Evolutionary conservation across 1,140 invertebrate genomes (phyloP).

Genomic region (Ceratina calcarata): DNA sequence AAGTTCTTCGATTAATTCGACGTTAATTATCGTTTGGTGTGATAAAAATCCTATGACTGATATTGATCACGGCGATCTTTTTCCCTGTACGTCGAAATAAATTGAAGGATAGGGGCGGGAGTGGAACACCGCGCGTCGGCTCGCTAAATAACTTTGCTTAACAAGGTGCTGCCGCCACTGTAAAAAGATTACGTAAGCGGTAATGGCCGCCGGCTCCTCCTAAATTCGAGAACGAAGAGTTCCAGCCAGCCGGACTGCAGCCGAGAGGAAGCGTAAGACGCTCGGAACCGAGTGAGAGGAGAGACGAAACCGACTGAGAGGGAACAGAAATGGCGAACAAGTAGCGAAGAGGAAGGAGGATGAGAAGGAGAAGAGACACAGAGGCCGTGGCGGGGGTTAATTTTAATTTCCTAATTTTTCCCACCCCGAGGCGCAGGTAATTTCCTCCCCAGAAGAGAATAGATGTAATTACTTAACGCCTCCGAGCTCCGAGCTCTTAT

Average conservation of each 20-base stretch:
- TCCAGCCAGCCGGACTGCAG: conserved; percentile 45
- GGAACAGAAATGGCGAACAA: conserved; percentile 22
- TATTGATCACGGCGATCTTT: too few species aligned
- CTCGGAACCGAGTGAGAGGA: background rate
- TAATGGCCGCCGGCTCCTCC: conserved; percentile 70
- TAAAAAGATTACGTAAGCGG: conserved; percentile 69
- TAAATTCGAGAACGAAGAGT: conserved; percentile 69
- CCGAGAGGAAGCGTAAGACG: background rate
- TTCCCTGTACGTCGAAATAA: conserved; percentile 30
- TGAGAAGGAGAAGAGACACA: conserved; percentile 35
- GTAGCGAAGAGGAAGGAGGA: background rate
- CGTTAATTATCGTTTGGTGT: too few species aligned
- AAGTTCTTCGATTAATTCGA: too few species aligned
- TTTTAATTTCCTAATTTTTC: conserved; percentile 81
- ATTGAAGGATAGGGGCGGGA: conserved; percentile 25
- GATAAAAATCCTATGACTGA: too few species aligned
- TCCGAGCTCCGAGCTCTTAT: conserved; percentile 73
- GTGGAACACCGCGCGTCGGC: conserved; percentile 33
- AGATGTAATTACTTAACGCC: conserved; percentile 81
- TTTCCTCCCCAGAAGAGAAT: conserved; percentile 79
- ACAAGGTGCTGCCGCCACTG: conserved; percentile 68
- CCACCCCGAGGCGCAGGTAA: conserved; percentile 71
- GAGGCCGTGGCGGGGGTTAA: conserved; percentile 69
- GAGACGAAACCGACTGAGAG: background rate
- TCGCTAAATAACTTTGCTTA: conserved; percentile 68